Base-by-base conservation (phyloP, 2,113 vertebrate genomes). In the Ceyx melanurus region DNA sequence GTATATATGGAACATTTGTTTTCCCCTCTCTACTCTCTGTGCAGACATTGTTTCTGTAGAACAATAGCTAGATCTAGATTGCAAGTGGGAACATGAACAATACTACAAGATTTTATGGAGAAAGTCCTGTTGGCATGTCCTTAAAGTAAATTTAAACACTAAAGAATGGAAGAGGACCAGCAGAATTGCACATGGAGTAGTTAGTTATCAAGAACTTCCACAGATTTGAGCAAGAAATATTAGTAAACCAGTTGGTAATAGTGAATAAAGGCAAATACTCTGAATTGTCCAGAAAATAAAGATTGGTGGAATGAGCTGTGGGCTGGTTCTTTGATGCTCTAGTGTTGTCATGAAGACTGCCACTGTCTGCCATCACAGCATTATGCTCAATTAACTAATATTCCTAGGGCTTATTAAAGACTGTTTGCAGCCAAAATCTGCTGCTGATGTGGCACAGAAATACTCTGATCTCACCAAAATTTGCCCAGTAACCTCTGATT, bases 301-400 rank as follows among this genome's bases (percentile, higher is more conserved):
- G 57, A 56, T 45, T 70, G 0, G 2, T 50, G 28, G 28, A 40
- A 12, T 4, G 11, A 66, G 67, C 82, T 85, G 87, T 76, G 26
- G 35, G 35, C n/a, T 80, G 10, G 20, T 68, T 84, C 62, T 93
- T 73, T 50, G 53, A 62, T 4, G 6, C 51, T 43, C 46, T 85
- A 0, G 0, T 0, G 0, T 19, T 57, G 28, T 50, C 71, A 33
- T 57, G 54, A 85, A 89, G 82, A n/a, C 37, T 76, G 51, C 37
- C 6, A 3, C 28, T 43, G 13, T n/a, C 70, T 86, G 43, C 68
- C 20, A 14, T 64, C 2, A 6, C 29, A 65, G 60, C 67, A 88
- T 94, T 91, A 53, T 13, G 46, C 12, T 67, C 11, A 60, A 92
- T 79, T 50, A 13, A 40, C 43, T 84, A 74, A 67, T 86, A 68